Conservation (phyloP, 2,797 vertebrate species). For the Alcedo quadribrachys region DNA sequence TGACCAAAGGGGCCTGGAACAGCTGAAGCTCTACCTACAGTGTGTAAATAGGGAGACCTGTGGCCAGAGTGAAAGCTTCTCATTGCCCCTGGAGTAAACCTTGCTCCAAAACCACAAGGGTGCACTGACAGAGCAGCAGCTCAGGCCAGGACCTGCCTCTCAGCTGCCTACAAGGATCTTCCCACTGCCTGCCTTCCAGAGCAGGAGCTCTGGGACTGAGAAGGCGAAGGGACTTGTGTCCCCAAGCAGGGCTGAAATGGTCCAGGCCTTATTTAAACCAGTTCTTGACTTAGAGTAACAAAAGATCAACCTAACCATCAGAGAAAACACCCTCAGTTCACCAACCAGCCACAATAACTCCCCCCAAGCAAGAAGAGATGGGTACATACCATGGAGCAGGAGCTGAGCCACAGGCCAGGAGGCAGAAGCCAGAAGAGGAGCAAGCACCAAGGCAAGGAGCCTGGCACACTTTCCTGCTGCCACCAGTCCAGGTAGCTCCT, state of each 20-base stretch:
- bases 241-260: accelerated
- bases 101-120: neutral
- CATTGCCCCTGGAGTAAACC: accelerated
- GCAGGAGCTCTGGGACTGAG: neutral
- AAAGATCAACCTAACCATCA: neutral
- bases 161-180: neutral
- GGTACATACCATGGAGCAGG: accelerated
- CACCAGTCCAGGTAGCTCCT: accelerated
- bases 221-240: neutral
- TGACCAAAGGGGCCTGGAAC: neutral
- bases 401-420: neutral
- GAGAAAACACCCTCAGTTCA: neutral
- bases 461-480: accelerated
- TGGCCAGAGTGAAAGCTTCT: neutral
- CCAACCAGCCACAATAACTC: accelerated
- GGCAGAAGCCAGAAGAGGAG: neutral
- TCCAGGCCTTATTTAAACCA: neutral
- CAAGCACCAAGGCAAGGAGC: neutral
- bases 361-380: neutral
- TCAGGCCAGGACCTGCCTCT: neutral
- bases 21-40: neutral
- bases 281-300: neutral
- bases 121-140: neutral
- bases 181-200: neutral
- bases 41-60: neutral